A percentile compares a stretch with the other conserved stretches of the same genome.
These are phyloP conservation scores for Lingula anatina DNA, from an alignment of 2,888 invertebrate species.

Conservation along the genomic window DNA sequence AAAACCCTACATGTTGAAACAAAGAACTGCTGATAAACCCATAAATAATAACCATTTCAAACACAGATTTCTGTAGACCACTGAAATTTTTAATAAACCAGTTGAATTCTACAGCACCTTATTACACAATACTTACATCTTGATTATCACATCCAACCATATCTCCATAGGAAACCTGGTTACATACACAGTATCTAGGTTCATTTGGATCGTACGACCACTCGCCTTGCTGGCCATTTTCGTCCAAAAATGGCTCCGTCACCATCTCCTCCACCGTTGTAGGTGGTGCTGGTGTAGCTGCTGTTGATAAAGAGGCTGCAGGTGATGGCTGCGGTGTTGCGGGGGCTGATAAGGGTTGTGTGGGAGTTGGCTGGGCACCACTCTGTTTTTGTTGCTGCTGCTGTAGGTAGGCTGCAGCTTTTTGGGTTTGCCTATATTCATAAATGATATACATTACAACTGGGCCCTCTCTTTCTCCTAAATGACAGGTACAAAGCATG, in stretches of 20 bases:
- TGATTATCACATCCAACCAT: slow-evolving; percentile 99
- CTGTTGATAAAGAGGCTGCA: slow-evolving; percentile 50
- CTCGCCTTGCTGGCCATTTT: slow-evolving; percentile 56
- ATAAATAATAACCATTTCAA: too few species aligned
- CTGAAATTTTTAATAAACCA: too few species aligned
- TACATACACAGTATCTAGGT: slow-evolving; percentile 93
- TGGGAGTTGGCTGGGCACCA: too few species aligned
- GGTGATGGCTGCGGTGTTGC: slow-evolving; percentile 20
- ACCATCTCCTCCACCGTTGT: slow-evolving; percentile 49
- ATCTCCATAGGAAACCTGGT: slow-evolving; percentile 84
- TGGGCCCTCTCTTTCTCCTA: too few species aligned
- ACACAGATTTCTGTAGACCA: too few species aligned
- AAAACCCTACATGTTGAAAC: too few species aligned
- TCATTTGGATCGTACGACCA: slow-evolving; percentile 96
- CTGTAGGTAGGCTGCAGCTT: slow-evolving; percentile 4
- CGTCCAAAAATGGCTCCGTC: slow-evolving; percentile 35
- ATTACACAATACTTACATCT: slow-evolving; percentile 79
- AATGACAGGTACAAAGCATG: too few species aligned
- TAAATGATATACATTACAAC: too few species aligned
- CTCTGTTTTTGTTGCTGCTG: slow-evolving; percentile 16
- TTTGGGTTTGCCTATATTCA: background rate
- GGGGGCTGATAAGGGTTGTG: slow-evolving; percentile 37
- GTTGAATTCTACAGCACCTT: too few species aligned
- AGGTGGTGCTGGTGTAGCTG: slow-evolving; percentile 48
- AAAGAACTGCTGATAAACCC: too few species aligned